phyloP scores from a whole-genome alignment of 2,888 invertebrate species.

The Lumbricus terrestris region DNA sequence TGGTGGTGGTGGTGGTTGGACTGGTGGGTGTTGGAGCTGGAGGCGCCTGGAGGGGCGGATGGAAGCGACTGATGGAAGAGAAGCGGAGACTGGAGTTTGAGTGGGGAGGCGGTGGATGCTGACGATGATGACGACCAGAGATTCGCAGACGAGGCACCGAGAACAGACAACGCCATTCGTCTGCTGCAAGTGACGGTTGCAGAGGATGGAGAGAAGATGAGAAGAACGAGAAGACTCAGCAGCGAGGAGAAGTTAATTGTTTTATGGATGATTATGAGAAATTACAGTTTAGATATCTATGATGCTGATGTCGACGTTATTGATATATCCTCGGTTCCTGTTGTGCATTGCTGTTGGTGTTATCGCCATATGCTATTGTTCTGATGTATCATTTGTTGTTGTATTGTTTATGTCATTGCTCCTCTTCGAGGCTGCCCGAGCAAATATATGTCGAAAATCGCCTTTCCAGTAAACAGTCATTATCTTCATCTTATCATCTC shows the following conservation, averaged over 20 bases:
- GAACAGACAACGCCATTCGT: conserved; percentile 3
- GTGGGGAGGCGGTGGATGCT: neutral
- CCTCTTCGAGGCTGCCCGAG: neutral
- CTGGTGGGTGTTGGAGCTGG: neutral
- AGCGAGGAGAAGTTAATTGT: too few species aligned
- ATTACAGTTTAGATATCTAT: too few species aligned
- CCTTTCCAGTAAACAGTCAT: neutral
- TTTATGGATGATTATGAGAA: too few species aligned
- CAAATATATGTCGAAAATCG: neutral
- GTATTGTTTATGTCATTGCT: neutral
- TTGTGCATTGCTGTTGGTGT: neutral
- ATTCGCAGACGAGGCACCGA: neutral
- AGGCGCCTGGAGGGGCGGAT: neutral
- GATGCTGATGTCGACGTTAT: neutral
- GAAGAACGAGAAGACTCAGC: neutral
- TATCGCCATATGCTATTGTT: neutral
- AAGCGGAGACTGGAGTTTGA: neutral
- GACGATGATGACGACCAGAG: neutral
- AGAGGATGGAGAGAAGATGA: neutral
- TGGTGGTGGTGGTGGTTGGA: neutral
- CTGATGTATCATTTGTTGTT: neutral
- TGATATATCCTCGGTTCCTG: neutral
- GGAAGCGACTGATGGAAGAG: conserved; percentile 13
- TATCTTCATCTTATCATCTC: neutral
- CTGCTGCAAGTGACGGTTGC: neutral